Conservation (phyloP, 30 jellyfish, hydroid and myxozoan genomes). For the Chironex yamaguchii region DNA sequence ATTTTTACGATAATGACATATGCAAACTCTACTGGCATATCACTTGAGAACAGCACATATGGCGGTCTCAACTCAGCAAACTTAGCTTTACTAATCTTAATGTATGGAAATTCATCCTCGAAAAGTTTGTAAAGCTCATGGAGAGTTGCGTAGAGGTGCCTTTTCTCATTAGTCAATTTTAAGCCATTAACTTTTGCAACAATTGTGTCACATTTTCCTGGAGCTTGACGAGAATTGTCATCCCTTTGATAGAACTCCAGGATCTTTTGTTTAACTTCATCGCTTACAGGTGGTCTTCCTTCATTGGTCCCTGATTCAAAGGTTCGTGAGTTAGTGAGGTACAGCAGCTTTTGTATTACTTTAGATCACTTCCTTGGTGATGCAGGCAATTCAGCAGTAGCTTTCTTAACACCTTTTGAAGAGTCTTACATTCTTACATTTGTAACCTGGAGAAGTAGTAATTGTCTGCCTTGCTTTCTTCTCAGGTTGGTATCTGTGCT, state of each 20-base stretch:
- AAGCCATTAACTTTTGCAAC: constrained; percentile 37
- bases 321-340: no score
- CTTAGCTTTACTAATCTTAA: constrained; percentile 21
- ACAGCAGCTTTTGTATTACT: constrained; percentile 28
- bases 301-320: no score
- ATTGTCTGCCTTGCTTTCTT: not conserved
- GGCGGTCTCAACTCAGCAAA: constrained; percentile 55
- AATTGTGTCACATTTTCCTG: constrained; percentile 67
- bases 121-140: constrained; percentile 32
- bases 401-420: constrained; percentile 42
- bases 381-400: not conserved
- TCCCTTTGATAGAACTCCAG: constrained; percentile 32
- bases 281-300: no score
- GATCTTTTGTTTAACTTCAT: constrained; percentile 8
- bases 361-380: constrained; percentile 15
- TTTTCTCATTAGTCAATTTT: constrained; percentile 20
- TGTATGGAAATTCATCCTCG: constrained; percentile 49
- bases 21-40: constrained; percentile 33
- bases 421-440: no score
- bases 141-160: constrained; percentile 52
- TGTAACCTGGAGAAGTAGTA: no score
- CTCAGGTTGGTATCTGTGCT: constrained; percentile 12
- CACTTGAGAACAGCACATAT: constrained; percentile 14
- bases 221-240: constrained; percentile 56
- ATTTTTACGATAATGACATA: constrained; percentile 30